Base-by-base conservation (phyloP, 2,797 vertebrate species). In the Pterois miles region DNA sequence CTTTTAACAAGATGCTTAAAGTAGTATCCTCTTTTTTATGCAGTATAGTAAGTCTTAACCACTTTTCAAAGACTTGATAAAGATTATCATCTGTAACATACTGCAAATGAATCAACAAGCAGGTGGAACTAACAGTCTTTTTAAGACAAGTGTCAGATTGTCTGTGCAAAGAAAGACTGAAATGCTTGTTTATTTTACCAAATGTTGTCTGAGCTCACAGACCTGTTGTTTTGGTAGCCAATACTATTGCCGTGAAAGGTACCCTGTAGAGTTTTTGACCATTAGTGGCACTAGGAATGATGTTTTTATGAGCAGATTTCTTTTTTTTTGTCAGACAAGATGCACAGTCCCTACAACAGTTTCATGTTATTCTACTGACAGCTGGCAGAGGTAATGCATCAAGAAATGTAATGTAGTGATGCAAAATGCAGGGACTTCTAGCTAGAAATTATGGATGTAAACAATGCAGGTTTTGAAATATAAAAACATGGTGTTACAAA, bases 91-190 rank as follows among this genome's bases (percentile, higher is more conserved):
- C 9, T 65, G 13, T 73, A 48, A 57, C 48, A 33, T 2, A 18
- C 50, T 75, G 33, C 38, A 75, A 4, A 31, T 66, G 0, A 52
- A 52, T 65, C 34, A 70, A 72, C 66, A 76, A 58, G 34, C 60
- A 83, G 67, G 2, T 14, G n/a, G 20, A 31, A 25, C 10, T 5
- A 62, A 57, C 23, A 52, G 58, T 66, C 50, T 80, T 66, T 34
- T 56, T 9, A 58, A 64, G 73, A 65, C 74, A 69, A 72, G 60
- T 29, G 20, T 57, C 36, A 34, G 10, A 11, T 70, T 81, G 56
- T 77, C 48, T 82, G 13, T 66, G 80, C 12, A 65, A 46, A 66
- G 40, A 52, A 63, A 63, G 66, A 57, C 71, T 67, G 23, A 67
- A 22, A 52, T 50, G 34, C 40, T 76, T 73, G 46, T 83, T 48